Evolutionary conservation across 2,888 invertebrate genomes (phyloP), one percentile per base, ranked within the genome.

Genomic region (Pseudococcus viburni): DNA sequence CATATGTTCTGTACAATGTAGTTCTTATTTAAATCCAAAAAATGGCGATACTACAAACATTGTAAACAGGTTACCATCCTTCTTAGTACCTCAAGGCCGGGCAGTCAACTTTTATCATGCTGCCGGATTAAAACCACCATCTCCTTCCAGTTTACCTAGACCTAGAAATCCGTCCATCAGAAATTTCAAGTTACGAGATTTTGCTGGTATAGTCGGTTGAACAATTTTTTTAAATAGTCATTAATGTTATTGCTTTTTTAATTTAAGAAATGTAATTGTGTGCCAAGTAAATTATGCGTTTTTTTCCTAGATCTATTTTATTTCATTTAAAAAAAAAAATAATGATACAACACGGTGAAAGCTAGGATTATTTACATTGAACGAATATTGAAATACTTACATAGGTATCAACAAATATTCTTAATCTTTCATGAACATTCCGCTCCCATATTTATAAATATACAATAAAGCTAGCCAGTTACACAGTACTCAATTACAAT

Each of bases 1-100:
- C 91, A 96, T 97, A 17, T 98, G 98, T 92, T 95, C 96, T 22
- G 96, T 97, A 4, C 97, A 98, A 92, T 98, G 98, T 91, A 77
- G 77, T 26, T 77, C 88, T 15, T 88, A 39, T 39, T 33, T 88
- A 26, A 85, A 39, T n/a, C 8, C 83, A 19, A 88, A 88, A 88
- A 12, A 33, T 22, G 19, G 64, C 26, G 51, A n/a, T 17, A 46
- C 84, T 9, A 26, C 15, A 9, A 26, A 22, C 15, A 15, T 48
- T 51, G n/a, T 9, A 4, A 19, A 26, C 15, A 51, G 42, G 12
- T 19, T 77, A 22, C 77, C 88, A n/a, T 19, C 33, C 12, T 26
- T 19, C 3, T 22, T 39, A 33, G 2, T 22, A 7, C 3, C 33
- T n/a, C 64, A 85, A 33, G 88, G 88, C 9, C 12, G 85, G 39